Evolutionary conservation across 2,888 invertebrate genomes (phyloP).

Genomic region (Spisula subtruncata): DNA sequence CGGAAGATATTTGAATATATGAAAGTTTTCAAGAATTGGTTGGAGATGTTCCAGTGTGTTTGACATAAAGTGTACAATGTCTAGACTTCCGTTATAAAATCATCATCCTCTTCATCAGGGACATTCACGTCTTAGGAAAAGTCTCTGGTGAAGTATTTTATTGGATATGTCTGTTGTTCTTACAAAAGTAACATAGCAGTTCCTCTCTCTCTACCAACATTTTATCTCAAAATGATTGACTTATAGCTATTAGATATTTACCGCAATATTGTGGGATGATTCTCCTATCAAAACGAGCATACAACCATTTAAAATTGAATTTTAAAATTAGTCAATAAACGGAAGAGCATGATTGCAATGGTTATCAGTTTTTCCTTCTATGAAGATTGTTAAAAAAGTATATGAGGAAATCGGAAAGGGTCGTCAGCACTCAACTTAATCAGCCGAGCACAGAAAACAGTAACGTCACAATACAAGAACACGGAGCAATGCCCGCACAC

Average conservation of each 20-base stretch:
- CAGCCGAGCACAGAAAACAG: too few species aligned
- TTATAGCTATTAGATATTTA: conserved; percentile 5
- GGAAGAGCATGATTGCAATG: too few species aligned
- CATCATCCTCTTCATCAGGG: conserved; percentile 19
- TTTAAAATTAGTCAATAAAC: too few species aligned
- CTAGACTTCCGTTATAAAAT: conserved; percentile 45
- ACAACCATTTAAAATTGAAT: too few species aligned
- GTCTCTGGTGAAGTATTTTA: conserved; percentile 10
- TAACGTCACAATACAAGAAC: too few species aligned
- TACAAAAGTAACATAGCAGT: background rate
- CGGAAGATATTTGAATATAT: conserved; percentile 7
- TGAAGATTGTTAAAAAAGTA: too few species aligned
- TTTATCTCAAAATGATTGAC: conserved; percentile 3
- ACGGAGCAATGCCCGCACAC: too few species aligned
- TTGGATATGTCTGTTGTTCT: background rate
- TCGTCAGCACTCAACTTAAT: too few species aligned
- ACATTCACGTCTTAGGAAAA: conserved; percentile 7
- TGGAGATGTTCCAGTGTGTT: conserved; percentile 36
- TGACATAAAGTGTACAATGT: conserved; percentile 40
- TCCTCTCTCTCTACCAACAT: background rate
- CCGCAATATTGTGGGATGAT: background rate
- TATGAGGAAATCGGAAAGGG: too few species aligned
- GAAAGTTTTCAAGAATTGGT: background rate
- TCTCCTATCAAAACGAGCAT: background rate
- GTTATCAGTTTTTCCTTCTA: too few species aligned